A percentile compares a stretch with the other conserved stretches of the same genome.
Conservation (phyloP, 2,113 vertebrate genomes). For the Menidia beryllina region DNA sequence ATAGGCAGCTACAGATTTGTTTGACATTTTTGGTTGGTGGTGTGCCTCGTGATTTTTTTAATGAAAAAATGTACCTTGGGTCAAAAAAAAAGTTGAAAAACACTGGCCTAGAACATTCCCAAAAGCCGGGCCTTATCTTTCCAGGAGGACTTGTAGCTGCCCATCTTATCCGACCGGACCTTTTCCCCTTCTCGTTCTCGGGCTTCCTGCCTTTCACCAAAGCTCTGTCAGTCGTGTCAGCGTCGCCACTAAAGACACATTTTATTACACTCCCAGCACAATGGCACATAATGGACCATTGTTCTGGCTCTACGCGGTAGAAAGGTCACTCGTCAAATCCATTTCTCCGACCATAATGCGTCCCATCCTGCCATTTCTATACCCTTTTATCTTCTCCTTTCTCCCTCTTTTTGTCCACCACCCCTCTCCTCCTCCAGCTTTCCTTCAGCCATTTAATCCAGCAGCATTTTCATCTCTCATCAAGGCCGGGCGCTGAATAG, state of each 20-base stretch:
- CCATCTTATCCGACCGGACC: slow-evolving; percentile 51
- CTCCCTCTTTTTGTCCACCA: slow-evolving; percentile 8
- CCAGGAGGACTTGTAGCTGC: slow-evolving; percentile 16
- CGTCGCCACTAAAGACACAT: slow-evolving; percentile 33
- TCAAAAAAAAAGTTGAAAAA: too few species aligned
- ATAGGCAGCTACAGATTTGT: too few species aligned
- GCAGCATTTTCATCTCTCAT: slow-evolving; percentile 29
- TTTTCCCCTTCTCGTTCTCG: slow-evolving; percentile 43
- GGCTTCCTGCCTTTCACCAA: slow-evolving; percentile 64
- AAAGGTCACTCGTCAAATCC: slow-evolving; percentile 72
- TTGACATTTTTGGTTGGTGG: too few species aligned
- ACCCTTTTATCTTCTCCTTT: slow-evolving; percentile 29
- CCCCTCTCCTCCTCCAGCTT: neutral
- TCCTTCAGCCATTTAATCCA: neutral
- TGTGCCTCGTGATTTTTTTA: too few species aligned
- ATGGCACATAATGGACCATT: slow-evolving; percentile 73
- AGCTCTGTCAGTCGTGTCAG: slow-evolving; percentile 55
- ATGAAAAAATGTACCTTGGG: too few species aligned
- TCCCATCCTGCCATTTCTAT: slow-evolving; percentile 51
- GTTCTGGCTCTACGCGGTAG: slow-evolving; percentile 66
- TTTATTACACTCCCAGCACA: slow-evolving; percentile 57
- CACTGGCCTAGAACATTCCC: slow-evolving; percentile 2
- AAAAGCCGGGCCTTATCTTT: slow-evolving; percentile 30
- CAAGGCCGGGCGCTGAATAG: slow-evolving; percentile 3
- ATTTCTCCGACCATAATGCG: slow-evolving; percentile 56